These are phyloP conservation scores for Cephus spinipes DNA, from an alignment of 2,888 invertebrate genomes.

Conservation along the genomic window DNA sequence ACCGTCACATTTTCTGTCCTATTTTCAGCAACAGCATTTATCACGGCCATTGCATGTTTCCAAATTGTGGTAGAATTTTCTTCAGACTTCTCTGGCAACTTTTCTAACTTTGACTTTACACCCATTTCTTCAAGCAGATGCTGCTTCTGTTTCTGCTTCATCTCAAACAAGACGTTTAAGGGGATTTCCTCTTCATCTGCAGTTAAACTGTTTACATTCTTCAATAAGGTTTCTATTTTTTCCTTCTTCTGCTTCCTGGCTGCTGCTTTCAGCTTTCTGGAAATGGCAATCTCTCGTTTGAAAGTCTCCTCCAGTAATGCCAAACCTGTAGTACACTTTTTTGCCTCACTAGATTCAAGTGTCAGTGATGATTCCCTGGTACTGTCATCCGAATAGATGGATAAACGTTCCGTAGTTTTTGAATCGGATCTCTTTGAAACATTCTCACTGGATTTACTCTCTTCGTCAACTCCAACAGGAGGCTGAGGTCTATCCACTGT, in stretches of 20 bases:
- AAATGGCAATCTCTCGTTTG: constrained; percentile 46
- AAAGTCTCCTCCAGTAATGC: constrained; percentile 54
- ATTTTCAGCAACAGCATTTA: constrained; percentile 50
- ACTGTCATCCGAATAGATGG: constrained; percentile 61
- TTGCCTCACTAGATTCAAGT: constrained; percentile 15
- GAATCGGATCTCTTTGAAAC: not conserved
- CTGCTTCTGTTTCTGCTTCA: not conserved
- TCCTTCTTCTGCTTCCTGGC: constrained; percentile 29
- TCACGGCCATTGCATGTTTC: constrained; percentile 45
- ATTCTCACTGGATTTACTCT: not conserved
- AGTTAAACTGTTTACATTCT: constrained; percentile 20
- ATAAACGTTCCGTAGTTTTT: not conserved
- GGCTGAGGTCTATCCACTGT: not conserved
- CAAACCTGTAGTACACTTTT: constrained; percentile 43
- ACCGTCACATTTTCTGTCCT: constrained; percentile 2
- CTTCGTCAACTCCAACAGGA: not conserved
- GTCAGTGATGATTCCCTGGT: constrained; percentile 48
- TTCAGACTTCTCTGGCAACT: constrained; percentile 21
- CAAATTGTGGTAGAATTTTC: constrained; percentile 21
- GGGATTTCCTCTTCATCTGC: constrained; percentile 39
- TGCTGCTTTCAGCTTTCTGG: constrained; percentile 29
- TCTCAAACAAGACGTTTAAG: constrained; percentile 14
- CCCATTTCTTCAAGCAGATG: constrained; percentile 11
- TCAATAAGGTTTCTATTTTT: not conserved
- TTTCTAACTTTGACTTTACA: constrained; percentile 25